Evolutionary conservation across 2,797 vertebrate species (phyloP).

Genomic region (Phalloptychus januarius): DNA sequence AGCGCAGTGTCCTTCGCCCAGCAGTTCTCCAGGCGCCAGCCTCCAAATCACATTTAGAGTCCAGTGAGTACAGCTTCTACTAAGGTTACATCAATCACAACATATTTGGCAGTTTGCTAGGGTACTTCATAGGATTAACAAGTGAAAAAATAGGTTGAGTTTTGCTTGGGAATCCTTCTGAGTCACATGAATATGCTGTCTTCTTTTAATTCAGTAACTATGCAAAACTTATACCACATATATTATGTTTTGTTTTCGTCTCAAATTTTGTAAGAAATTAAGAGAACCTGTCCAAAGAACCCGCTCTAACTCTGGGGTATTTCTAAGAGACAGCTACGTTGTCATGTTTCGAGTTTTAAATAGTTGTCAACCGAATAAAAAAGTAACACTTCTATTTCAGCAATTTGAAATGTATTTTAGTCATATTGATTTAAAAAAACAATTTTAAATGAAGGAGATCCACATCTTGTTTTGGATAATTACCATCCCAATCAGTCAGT

Average conservation of each 20-base stretch:
- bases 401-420: not conserved
- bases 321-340: not conserved
- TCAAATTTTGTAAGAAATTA: not conserved
- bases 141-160: not conserved
- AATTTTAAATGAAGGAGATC: not conserved
- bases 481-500: not conserved
- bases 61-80: conserved; percentile 81
- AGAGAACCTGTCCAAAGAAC: not conserved
- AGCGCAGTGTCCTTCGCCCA: conserved; percentile 95
- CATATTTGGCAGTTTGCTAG: not conserved
- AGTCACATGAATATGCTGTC: not conserved
- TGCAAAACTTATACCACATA: not conserved
- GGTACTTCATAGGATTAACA: not conserved
- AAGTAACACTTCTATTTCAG: not conserved
- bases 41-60: conserved; percentile 88
- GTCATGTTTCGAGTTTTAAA: not conserved
- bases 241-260: not conserved
- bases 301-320: not conserved
- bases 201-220: not conserved
- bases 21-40: conserved; percentile 94
- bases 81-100: not conserved
- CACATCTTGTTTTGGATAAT: not conserved
- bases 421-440: not conserved
- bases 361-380: not conserved
- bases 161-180: not conserved